A percentile compares a stretch with the other conserved stretches of the same genome.
phyloP scores from a whole-genome alignment of 2,797 vertebrate species.

The Amblyraja radiata region DNA sequence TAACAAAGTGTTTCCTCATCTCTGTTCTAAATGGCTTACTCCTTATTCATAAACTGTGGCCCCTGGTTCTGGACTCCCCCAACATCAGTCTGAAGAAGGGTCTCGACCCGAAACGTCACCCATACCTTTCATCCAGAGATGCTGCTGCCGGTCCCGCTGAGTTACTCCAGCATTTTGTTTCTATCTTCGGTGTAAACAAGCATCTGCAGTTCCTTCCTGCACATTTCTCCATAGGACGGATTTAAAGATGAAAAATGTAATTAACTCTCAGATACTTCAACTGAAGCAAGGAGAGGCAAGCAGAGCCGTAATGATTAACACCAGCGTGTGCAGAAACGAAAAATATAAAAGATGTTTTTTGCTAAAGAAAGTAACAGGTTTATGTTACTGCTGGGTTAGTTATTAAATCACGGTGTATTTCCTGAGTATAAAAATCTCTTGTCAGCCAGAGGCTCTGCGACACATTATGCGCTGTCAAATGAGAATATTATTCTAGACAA shows the following conservation, averaged over 20 bases:
- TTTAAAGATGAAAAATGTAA: not conserved
- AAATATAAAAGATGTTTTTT: not conserved
- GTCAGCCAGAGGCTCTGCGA: slow-evolving; percentile 9
- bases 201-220: no score
- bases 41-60: no score
- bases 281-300: not conserved
- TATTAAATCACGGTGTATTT: not conserved
- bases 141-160: no score
- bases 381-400: not conserved
- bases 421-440: slow-evolving; percentile 1
- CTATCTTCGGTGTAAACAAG: no score
- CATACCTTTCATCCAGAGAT: no score
- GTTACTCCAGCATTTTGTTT: no score
- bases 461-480: not conserved
- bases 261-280: not conserved
- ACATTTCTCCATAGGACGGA: not conserved
- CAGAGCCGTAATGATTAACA: not conserved
- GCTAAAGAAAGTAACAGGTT: not conserved
- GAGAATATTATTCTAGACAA: slow-evolving; percentile 4
- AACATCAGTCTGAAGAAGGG: no score
- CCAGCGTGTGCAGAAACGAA: not conserved
- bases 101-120: no score
- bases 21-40: no score
- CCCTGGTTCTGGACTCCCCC: no score
- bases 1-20: no score